A percentile compares a stretch with the other conserved stretches of the same genome.
phyloP scores from a whole-genome alignment of 2,797 vertebrate genomes.

The Karalla daura region DNA sequence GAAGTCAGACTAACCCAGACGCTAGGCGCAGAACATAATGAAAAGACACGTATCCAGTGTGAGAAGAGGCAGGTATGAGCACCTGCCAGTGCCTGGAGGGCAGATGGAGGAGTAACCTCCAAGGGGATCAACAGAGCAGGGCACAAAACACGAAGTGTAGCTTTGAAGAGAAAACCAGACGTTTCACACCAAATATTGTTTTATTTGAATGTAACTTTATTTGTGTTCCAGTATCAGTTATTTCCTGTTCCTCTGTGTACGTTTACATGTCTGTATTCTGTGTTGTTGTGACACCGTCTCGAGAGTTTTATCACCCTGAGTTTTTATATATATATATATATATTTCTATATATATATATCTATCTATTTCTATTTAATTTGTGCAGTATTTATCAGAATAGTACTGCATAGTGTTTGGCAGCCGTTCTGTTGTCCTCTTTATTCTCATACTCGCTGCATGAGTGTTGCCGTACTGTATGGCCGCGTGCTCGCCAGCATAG shows the following conservation, averaged over 20 bases:
- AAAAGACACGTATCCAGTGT: too few species aligned
- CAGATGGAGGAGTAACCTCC: too few species aligned
- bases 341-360: constrained; percentile 38
- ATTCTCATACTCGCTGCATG: constrained; percentile 70
- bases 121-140: constrained; percentile 9
- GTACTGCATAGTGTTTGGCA: constrained; percentile 71
- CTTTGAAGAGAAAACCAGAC: constrained; percentile 28
- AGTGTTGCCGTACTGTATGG: constrained; percentile 60
- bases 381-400: constrained; percentile 72
- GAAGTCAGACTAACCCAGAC: too few species aligned
- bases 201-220: constrained; percentile 77
- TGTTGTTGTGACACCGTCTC: constrained; percentile 55
- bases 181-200: constrained; percentile 44
- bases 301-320: constrained; percentile 11
- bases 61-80: too few species aligned
- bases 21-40: too few species aligned
- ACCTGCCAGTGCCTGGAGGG: too few species aligned
- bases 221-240: constrained; percentile 62
- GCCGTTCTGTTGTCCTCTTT: constrained; percentile 76
- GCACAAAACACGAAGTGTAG: constrained; percentile 17
- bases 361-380: constrained; percentile 65
- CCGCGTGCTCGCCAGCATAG: constrained; percentile 63
- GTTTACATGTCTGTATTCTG: constrained; percentile 78
- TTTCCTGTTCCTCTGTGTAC: constrained; percentile 69
- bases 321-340: constrained; percentile 36